Base-by-base conservation (phyloP, 2,113 vertebrate species). In the Tachycineta bicolor region DNA sequence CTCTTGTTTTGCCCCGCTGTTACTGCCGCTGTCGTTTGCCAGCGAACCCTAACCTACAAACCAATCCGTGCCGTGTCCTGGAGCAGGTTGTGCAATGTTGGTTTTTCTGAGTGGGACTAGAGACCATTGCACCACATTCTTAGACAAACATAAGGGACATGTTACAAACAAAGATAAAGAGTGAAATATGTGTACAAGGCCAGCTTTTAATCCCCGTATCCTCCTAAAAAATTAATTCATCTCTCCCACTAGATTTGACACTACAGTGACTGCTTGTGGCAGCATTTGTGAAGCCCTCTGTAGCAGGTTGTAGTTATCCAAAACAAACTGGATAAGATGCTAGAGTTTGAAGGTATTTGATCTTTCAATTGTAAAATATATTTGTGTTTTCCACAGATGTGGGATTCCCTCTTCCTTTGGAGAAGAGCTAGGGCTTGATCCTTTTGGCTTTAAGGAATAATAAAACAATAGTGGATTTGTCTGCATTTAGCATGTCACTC, bases 11-110 rank as follows among this genome's bases (percentile, higher is more conserved):
- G 15, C 41, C 34, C 56, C 7, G 1, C 43, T 58, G 41, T 43
- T 63, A 2, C 28, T 76, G 74, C 33, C 0, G 0, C 18, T 44
- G 77, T 44, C 21, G 0, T 18, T 47, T 75, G n/a, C 34, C 28
- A 37, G 78, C 58, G 75, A 91, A 93, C 90, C 86, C 68, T 93
- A 58, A 39, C 84, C 94, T 68, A 14, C 83, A 94, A 90, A 7
- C n/a, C 63, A 23, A 28, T n/a, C 63, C 0, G 1, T 64, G 89
- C 37, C 7, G 0, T 31, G 3, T 70, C 56, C 79, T 24, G 56
- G 81, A 91, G 77, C 4, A 2, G 1, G 70, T 96, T 96, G 94
- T 80, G 96, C 87, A 97, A 97, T 12, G 0, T 5, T 78, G 91
- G 4, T 20, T 91, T 85, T 78, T 56, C 67, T 24, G 53, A 73